Evolutionary conservation across 2,888 invertebrate species (phyloP), one percentile per base, ranked within the genome.

Genomic region (Yponomeuta cagnagella): DNA sequence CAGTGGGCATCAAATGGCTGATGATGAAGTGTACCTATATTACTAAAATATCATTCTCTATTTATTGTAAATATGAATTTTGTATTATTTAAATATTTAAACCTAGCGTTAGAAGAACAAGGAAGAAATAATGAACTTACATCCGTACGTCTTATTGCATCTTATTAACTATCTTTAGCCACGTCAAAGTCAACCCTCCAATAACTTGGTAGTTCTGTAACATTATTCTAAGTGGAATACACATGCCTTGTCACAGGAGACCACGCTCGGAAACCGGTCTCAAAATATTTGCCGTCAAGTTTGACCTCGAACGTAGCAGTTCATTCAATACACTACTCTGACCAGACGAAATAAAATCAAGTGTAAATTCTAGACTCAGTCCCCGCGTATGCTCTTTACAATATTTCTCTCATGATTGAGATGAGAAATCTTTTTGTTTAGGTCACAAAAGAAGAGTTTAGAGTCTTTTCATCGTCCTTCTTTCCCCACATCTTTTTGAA

Each of bases 301-400:
- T 71, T 77, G 77, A 77, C 78, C 78, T 77, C 78, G 76, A 75
- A 74, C 72, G 73, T 52, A 48, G n/a, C 63, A 63, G 75, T 74
- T 73, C 75, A 76, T 76, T 76, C 75, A 76, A 73, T 70, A 74
- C 71, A 58, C 12, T n/a, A 65, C 68, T 52, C 52, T 1, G 31
- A 31, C 52, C 31, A 68, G 52, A 52, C 52, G 30, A 52, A 30
- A 68, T 68, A 48, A 23, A 48, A 23, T n/a, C 68, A 52, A 68
- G 31, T 68, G 68, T 68, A 30, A 68, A 68, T 30, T 48, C 68
- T 23, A 68, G 30, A 43, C 1, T 12, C 31, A 12, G 65, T 5
- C 10, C 65, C 43, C 43, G 6, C 31, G 33, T 30, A 31, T 31
- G 31, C 33, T 65, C 8, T 64, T 64, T 2, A 8, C 10, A 64